These are phyloP conservation scores for Ceyx margarethae DNA, from an alignment of 2,113 vertebrate species.

Conservation along the genomic window DNA sequence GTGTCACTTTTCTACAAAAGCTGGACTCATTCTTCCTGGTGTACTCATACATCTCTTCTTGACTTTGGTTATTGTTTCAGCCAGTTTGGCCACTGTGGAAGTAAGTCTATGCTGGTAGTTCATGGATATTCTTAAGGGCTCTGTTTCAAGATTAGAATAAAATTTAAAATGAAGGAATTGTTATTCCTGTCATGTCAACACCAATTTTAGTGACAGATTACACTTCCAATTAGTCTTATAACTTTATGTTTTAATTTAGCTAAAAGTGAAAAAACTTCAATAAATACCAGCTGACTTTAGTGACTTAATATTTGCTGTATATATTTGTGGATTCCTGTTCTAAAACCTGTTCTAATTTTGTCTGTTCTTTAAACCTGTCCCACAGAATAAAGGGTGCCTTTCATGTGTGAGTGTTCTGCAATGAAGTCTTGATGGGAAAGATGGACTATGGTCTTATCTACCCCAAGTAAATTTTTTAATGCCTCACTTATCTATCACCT, in stretches of 20 bases:
- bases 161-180: not conserved
- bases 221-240: not conserved
- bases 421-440: not conserved
- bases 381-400: not conserved
- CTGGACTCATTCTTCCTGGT: not conserved
- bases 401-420: not conserved
- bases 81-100: not conserved
- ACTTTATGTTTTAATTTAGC: not conserved
- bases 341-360: not conserved
- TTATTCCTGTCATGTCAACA: not conserved
- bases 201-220: not conserved
- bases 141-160: not conserved
- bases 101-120: not conserved
- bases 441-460: not conserved
- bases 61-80: not conserved
- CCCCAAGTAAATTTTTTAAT: not conserved
- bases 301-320: not conserved
- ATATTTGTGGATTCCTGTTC: not conserved
- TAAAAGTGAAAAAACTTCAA: not conserved
- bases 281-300: not conserved
- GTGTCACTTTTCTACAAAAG: not conserved
- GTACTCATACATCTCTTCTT: not conserved
- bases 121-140: not conserved
- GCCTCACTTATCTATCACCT: not conserved
- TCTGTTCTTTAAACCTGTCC: not conserved